phyloP scores from a whole-genome alignment of 1,140 invertebrate species.

The Lepidurus arcticus region DNA sequence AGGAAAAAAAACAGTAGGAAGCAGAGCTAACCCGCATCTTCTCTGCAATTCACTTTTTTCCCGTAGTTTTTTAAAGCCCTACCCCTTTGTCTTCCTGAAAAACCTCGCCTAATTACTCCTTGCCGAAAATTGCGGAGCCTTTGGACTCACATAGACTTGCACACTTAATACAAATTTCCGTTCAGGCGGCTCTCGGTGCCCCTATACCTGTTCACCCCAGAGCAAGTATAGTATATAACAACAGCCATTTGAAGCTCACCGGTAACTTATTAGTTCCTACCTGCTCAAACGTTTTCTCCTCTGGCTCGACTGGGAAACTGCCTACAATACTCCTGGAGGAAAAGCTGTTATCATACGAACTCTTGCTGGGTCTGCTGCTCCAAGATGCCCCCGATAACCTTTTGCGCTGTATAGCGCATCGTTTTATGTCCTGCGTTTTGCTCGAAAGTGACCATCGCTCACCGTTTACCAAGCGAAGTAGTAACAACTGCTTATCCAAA shows the following conservation, averaged over 20 bases:
- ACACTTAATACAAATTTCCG: conserved; percentile 1
- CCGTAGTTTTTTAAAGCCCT: neutral
- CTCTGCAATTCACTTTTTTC: neutral
- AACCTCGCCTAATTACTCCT: neutral
- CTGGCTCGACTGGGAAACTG: neutral
- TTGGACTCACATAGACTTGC: conserved; percentile 21
- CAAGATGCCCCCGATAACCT: conserved; percentile 15
- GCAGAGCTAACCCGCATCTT: neutral
- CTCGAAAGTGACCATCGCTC: conserved; percentile 4
- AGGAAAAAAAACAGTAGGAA: neutral
- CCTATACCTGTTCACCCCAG: neutral
- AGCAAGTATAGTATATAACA: neutral
- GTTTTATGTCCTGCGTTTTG: conserved; percentile 17
- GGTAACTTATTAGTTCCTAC: conserved; percentile 6
- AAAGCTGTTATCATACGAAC: neutral
- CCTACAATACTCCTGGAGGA: neutral
- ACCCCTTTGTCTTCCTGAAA: neutral
- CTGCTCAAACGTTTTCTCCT: neutral
- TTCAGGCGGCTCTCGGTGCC: neutral
- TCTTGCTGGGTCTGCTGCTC: neutral
- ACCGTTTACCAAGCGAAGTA: neutral
- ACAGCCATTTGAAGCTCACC: conserved; percentile 8
- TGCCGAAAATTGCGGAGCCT: conserved; percentile 16
- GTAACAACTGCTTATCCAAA: neutral
- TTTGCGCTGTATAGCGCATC: neutral